phyloP scores from a whole-genome alignment of 2,113 vertebrate genomes.

The Zosterops lateralis region DNA sequence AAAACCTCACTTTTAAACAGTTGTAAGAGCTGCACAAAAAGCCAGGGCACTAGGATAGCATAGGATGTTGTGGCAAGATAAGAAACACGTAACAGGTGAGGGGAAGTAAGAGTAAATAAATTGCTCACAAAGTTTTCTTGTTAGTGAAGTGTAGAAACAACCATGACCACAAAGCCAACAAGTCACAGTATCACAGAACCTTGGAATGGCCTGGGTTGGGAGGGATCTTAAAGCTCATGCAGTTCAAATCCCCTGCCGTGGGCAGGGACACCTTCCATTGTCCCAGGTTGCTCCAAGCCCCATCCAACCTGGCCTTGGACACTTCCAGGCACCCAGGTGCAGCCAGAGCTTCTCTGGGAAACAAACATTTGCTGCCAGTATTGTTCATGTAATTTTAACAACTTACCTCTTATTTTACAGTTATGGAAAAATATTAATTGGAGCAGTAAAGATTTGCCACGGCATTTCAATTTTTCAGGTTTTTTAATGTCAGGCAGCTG shows the following conservation, averaged over 20 bases:
- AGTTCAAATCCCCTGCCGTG: neutral
- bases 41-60: neutral
- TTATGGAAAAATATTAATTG: neutral
- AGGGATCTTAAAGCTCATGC: neutral
- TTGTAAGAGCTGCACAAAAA: neutral
- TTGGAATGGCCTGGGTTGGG: neutral
- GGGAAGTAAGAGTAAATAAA: neutral
- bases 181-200: neutral
- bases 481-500: neutral
- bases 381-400: neutral
- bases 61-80: neutral
- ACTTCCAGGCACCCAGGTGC: neutral
- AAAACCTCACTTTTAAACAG: neutral
- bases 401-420: neutral
- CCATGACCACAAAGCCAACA: neutral
- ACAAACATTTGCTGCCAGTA: neutral
- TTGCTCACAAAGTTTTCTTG: neutral
- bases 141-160: fast-evolving
- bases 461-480: neutral
- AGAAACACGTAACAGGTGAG: fast-evolving
- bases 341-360: neutral
- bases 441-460: neutral
- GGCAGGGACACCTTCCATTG: neutral
- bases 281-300: neutral
- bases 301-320: neutral